Base-by-base conservation (phyloP, 1,140 invertebrate species). In the Lepidurus apus region DNA sequence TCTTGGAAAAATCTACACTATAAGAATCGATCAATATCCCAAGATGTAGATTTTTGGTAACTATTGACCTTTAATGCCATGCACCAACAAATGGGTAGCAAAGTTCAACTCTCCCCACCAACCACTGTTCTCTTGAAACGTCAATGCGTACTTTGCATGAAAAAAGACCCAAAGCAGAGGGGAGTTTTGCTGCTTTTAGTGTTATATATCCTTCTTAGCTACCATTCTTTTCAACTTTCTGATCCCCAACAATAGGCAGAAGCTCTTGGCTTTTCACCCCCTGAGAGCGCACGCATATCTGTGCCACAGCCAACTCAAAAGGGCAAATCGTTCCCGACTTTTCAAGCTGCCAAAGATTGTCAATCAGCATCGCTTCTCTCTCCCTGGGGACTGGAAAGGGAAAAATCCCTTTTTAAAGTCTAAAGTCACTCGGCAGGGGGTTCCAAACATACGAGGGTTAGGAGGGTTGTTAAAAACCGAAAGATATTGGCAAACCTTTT, bases 211-310 rank as follows among this genome's bases (percentile, higher is more conserved):
- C 53, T 65, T 65, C 21, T 65, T n/a, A 17, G 21, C 21, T 65
- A n/a, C 13, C 13, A 21, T 65, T 65, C 53, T n/a, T n/a, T 65
- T 11, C 53, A 13, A 17, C 53, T 65, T 65, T 65, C 17, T 21
- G 53, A 65, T n/a, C 2, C 53, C n/a, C 21, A 65, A 65, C 53
- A 65, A 21, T 65, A 65, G 53, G 53, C 53, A 65, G 53, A 65
- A 65, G 53, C 53, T 65, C 53, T 65, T 65, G 17, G 53, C 53
- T 65, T 17, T 65, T 65, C 53, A 17, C 53, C 53, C 53, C 53
- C 53, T 65, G 21, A 9, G 53, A 65, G 53, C 53, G 53, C 21
- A 9, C 53, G 21, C 53, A 65, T 65, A 65, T 65, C 21, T 65
- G n/a, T 13, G 53, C 53, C 13, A 65, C 53, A 65, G 21, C 17